phyloP scores from a whole-genome alignment of 2,113 vertebrate species.

The Herpetotheres cachinnans region DNA sequence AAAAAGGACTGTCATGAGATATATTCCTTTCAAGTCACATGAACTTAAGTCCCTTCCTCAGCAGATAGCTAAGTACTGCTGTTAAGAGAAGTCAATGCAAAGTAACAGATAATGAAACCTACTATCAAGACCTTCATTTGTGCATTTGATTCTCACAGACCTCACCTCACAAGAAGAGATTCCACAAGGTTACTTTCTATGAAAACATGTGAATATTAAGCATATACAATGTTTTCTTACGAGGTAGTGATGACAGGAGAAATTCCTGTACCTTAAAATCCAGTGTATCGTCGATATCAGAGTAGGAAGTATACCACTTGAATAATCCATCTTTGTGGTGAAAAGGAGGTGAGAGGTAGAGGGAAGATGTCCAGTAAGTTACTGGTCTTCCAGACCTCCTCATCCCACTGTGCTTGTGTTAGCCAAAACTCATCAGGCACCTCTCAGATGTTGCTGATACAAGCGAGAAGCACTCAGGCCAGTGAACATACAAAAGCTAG shows the following conservation, averaged over 20 bases:
- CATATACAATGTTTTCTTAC: not conserved
- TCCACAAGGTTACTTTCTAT: not conserved
- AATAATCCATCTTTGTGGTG: not conserved
- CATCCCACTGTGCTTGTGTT: not conserved
- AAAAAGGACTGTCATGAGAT: not conserved
- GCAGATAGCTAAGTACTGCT: not conserved
- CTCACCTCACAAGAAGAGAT: not conserved
- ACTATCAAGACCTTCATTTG: not conserved
- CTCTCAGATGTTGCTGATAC: fast-evolving
- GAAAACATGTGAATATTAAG: not conserved
- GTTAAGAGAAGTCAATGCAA: not conserved
- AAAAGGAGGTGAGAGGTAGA: not conserved
- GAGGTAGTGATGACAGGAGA: not conserved
- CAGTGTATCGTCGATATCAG: not conserved
- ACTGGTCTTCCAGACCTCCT: not conserved
- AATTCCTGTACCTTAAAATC: not conserved
- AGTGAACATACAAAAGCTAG: fast-evolving
- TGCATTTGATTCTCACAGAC: not conserved
- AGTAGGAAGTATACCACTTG: not conserved
- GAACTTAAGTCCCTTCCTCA: not conserved
- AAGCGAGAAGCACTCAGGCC: not conserved
- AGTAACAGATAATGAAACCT: not conserved
- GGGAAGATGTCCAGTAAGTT: not conserved
- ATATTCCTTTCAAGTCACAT: not conserved
- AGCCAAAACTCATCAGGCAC: not conserved